Evolutionary conservation across 2,113 vertebrate species (phyloP).

Genomic region (Lonchura striata): DNA sequence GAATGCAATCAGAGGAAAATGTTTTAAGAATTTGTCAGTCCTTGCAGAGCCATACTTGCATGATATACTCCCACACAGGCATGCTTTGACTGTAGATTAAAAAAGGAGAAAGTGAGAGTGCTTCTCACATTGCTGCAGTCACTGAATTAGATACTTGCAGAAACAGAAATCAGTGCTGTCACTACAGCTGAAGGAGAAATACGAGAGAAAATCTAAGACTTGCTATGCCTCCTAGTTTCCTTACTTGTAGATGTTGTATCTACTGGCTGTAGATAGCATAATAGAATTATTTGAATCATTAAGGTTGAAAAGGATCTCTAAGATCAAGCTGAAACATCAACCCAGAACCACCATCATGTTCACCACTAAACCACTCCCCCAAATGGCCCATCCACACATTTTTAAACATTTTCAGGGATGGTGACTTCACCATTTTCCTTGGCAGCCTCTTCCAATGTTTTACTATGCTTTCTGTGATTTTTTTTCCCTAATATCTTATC

Average conservation of each 20-base stretch:
- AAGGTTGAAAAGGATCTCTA: neutral
- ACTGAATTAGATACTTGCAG: neutral
- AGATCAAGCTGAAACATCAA: neutral
- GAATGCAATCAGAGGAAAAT: neutral
- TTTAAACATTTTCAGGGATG: neutral
- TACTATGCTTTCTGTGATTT: neutral
- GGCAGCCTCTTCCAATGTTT: neutral
- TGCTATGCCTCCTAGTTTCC: neutral
- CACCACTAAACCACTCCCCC: neutral
- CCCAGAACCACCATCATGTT: neutral
- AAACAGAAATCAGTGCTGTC: neutral
- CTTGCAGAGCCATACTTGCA: neutral
- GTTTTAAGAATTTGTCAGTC: neutral
- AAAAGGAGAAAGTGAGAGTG: neutral
- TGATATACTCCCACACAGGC: neutral
- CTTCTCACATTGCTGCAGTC: neutral
- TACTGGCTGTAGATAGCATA: neutral
- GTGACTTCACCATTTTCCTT: accelerated
- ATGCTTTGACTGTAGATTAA: neutral
- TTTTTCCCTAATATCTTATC: neutral
- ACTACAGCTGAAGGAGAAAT: neutral
- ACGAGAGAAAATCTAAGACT: neutral
- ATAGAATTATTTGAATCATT: neutral
- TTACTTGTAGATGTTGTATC: neutral
- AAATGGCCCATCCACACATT: neutral